These are phyloP conservation scores for Nezara viridula DNA, from an alignment of 2,888 invertebrate species.

Conservation along the genomic window DNA sequence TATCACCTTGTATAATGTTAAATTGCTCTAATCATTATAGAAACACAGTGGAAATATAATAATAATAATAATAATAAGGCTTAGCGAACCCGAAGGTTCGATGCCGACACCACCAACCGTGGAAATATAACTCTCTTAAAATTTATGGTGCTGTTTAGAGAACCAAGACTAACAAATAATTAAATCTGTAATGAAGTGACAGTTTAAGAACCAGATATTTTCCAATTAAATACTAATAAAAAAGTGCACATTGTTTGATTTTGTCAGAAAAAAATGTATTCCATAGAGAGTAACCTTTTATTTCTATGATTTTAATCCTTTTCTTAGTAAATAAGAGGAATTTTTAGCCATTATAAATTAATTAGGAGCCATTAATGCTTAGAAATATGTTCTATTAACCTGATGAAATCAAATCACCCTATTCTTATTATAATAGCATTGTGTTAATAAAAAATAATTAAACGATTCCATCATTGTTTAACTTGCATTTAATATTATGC, in stretches of 20 bases:
- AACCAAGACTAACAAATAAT: not conserved
- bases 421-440: not conserved
- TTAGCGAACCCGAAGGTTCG: too few species aligned
- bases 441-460: constrained; percentile 1
- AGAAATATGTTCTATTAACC: not conserved
- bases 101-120: too few species aligned
- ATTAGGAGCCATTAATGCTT: not conserved
- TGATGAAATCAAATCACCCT: not conserved
- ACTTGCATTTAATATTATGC: not conserved
- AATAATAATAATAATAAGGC: too few species aligned
- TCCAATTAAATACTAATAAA: too few species aligned
- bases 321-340: not conserved
- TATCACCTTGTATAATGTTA: not conserved
- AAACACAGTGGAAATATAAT: too few species aligned
- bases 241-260: too few species aligned
- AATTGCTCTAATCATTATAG: too few species aligned
- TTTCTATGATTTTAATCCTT: not conserved
- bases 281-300: not conserved
- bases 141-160: too few species aligned
- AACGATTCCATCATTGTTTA: not conserved
- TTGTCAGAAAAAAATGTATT: too few species aligned
- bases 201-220: not conserved
- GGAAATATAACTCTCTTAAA: too few species aligned
- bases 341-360: too few species aligned
- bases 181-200: not conserved